A percentile compares a stretch with the other conserved stretches of the same genome.
phyloP scores from a whole-genome alignment of 2,797 vertebrate species.

The Acropternis orthonyx region DNA sequence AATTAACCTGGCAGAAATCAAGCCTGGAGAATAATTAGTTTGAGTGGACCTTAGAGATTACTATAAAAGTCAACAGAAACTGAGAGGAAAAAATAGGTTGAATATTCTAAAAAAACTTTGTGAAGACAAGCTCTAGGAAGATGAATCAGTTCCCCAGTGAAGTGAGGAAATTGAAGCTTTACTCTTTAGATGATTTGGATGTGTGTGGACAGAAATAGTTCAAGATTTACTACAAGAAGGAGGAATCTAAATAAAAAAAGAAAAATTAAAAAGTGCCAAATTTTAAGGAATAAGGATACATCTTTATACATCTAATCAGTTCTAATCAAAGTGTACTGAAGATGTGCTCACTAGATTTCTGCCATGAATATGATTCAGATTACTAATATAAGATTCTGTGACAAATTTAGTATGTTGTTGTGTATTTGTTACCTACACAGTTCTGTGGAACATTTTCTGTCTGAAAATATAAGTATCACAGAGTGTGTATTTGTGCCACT shows the following conservation, averaged over 20 bases:
- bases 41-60: neutral
- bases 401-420: neutral
- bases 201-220: neutral
- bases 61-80: neutral
- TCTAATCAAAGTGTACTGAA: neutral
- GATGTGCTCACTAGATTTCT: neutral
- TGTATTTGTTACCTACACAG: neutral
- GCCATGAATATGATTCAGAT: neutral
- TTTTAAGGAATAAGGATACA: neutral
- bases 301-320: neutral
- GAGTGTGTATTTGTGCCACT: neutral
- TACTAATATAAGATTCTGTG: neutral
- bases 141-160: neutral
- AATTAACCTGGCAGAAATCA: neutral
- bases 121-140: neutral
- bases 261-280: accelerated
- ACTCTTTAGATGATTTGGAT: neutral
- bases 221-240: neutral
- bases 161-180: neutral
- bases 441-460: neutral
- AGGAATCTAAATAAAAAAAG: neutral
- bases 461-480: neutral
- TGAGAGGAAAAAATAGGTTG: neutral
- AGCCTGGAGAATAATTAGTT: neutral
- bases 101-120: neutral